Conservation (phyloP, 2,888 invertebrate genomes). For the Cephus runcator region DNA sequence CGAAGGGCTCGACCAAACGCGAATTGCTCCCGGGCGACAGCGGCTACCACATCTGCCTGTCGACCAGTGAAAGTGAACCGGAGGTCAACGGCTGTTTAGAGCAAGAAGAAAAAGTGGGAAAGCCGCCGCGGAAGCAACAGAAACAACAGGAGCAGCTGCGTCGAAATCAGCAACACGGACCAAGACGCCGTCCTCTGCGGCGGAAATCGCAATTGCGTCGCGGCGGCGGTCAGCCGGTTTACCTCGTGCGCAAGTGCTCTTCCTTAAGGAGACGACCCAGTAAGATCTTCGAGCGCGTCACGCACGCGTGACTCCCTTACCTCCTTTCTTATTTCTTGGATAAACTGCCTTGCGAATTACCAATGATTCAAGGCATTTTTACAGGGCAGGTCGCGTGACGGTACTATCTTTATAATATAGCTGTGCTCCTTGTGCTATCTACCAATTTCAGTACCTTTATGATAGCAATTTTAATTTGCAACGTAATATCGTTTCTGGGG, state of each 20-base stretch:
- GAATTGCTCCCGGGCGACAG: constrained; percentile 20
- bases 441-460: too few relatives aligned
- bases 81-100: constrained; percentile 17
- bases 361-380: background rate
- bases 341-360: background rate
- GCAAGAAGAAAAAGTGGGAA: constrained; percentile 6
- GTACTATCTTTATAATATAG: background rate
- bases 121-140: constrained; percentile 2
- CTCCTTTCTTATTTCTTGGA: background rate
- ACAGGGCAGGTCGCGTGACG: background rate
- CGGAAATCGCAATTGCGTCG: constrained; percentile 57
- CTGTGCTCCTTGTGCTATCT: background rate
- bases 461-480: background rate
- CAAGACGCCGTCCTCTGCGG: constrained; percentile 54
- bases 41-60: constrained; percentile 41
- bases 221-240: constrained; percentile 57
- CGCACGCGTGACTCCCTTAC: background rate
- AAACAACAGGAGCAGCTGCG: background rate
- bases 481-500: background rate
- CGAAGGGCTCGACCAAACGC: constrained; percentile 4
- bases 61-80: constrained; percentile 54
- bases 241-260: constrained; percentile 59
- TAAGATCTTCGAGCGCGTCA: constrained; percentile 40
- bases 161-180: constrained; percentile 37
- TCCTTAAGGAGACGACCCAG: constrained; percentile 60